phyloP scores from a whole-genome alignment of 2,113 vertebrate species.

The Centropus unirufus region DNA sequence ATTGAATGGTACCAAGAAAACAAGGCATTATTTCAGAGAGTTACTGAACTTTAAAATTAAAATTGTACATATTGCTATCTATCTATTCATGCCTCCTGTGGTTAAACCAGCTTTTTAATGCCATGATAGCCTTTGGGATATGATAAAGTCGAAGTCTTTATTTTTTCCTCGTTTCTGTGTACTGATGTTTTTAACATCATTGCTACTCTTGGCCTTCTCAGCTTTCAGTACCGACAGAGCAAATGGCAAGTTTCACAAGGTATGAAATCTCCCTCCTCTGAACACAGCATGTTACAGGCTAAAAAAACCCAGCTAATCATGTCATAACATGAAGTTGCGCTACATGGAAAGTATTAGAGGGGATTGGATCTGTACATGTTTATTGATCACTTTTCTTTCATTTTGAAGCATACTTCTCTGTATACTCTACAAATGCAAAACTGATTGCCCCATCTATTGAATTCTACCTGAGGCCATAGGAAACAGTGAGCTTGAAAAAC shows the following conservation, averaged over 20 bases:
- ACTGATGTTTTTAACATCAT: background rate
- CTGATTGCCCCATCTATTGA: background rate
- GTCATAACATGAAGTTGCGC: background rate
- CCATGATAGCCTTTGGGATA: background rate
- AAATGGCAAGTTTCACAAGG: background rate
- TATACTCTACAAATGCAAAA: background rate
- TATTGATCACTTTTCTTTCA: background rate
- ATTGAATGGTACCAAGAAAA: rapidly evolving
- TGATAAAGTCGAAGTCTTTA: background rate
- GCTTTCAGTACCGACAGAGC: background rate
- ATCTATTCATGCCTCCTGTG: background rate
- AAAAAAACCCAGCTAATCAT: background rate
- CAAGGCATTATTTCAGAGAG: background rate
- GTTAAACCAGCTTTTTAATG: background rate
- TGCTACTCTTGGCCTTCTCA: background rate
- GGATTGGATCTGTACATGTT: rapidly evolving
- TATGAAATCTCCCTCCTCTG: background rate
- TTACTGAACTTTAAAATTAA: background rate
- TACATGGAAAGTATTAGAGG: background rate
- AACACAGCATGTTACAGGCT: background rate
- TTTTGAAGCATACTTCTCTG: background rate
- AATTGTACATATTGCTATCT: background rate
- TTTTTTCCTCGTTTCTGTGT: background rate
- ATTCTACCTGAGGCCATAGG: background rate
- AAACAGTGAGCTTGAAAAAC: background rate